Percentiles rank a stretch among this genome's conserved stretches.
These are phyloP conservation scores for Galeopterus variegatus DNA, from an alignment of 2,113 vertebrate genomes.

Conservation along the genomic window DNA sequence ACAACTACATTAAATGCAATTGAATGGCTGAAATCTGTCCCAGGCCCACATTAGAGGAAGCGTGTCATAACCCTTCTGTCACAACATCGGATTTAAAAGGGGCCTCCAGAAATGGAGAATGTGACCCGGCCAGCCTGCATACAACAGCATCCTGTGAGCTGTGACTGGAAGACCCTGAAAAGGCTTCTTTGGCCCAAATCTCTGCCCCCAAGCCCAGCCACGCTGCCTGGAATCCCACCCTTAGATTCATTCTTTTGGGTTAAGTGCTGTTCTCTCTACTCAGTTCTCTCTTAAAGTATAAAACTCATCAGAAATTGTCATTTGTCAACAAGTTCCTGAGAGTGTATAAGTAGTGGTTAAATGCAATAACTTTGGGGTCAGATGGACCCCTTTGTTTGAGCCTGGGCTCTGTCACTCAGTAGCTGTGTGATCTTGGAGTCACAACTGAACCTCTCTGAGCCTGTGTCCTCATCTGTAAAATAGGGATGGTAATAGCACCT, in stretches of 20 bases:
- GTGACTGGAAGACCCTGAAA: background rate
- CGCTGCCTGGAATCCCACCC: no score
- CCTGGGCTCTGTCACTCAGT: background rate
- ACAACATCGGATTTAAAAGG: conserved; percentile 38
- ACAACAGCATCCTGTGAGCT: background rate
- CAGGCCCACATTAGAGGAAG: conserved; percentile 55
- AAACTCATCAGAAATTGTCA: background rate
- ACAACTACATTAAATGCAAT: conserved; percentile 24
- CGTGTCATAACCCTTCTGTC: conserved; percentile 11
- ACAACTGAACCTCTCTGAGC: background rate
- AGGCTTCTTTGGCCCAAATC: background rate
- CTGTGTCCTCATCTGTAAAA: conserved; percentile 29
- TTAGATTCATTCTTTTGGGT: background rate
- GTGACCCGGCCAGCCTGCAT: background rate
- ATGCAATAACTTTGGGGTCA: no score
- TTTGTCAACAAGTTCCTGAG: background rate
- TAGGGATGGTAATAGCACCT: background rate
- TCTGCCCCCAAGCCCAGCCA: background rate
- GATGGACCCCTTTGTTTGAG: background rate
- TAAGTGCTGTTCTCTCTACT: background rate
- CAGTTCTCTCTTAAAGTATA: background rate
- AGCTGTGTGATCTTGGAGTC: background rate
- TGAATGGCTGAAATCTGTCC: conserved; percentile 1
- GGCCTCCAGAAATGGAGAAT: conserved; percentile 40
- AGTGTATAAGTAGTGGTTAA: background rate